A percentile compares a stretch with the other conserved stretches of the same genome.
Conservation (phyloP, 2,113 vertebrate species). For the Grantiella picta region DNA sequence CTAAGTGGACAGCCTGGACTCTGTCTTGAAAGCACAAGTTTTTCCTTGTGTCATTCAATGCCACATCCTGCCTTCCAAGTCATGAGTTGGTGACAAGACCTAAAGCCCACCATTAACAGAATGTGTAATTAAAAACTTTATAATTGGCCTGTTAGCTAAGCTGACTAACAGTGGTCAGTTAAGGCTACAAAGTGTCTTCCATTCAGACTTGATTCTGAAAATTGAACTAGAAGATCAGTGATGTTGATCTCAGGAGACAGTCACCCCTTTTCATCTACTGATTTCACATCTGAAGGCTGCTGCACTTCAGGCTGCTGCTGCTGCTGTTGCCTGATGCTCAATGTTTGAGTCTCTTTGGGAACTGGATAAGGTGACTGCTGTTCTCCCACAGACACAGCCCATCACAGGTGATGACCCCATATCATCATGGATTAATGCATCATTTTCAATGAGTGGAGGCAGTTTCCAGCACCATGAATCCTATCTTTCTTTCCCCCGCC, state of each 20-base stretch:
- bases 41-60: not conserved
- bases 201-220: not conserved
- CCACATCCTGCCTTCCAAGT: not conserved
- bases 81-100: not conserved
- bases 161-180: not conserved
- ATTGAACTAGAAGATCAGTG: not conserved
- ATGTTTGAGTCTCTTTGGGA: not conserved
- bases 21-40: not conserved
- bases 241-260: not conserved
- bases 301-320: not conserved
- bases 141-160: not conserved
- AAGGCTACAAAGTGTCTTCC: not conserved
- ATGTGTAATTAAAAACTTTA: not conserved
- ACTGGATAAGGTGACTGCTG: not conserved
- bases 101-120: not conserved
- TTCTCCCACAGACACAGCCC: not conserved
- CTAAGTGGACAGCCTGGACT: not conserved
- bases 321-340: not conserved
- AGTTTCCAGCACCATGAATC: not conserved
- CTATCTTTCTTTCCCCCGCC: not conserved
- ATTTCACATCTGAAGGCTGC: not conserved
- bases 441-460: not conserved
- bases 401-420: not conserved
- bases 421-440: not conserved
- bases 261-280: not conserved